Evolutionary conservation across 2,888 invertebrate genomes (phyloP).

Genomic region (Acleris literana): DNA sequence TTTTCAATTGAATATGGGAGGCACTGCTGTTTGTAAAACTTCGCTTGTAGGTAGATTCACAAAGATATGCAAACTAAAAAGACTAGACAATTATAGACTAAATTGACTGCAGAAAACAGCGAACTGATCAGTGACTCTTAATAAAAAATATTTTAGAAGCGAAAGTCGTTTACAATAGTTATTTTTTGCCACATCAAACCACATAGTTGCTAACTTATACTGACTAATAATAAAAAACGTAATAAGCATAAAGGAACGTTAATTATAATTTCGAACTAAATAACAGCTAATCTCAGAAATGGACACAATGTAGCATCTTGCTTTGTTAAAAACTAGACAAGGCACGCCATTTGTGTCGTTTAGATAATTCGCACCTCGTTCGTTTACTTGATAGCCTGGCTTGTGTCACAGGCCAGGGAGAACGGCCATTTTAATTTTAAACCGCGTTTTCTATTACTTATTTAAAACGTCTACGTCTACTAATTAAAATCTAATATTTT

Average conservation of each 20-base stretch:
- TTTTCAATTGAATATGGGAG: slow-evolving; percentile 24
- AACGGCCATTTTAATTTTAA: neutral
- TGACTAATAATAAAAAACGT: too few relatives aligned
- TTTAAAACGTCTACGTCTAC: too few relatives aligned
- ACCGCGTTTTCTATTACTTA: neutral
- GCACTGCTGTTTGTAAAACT: neutral
- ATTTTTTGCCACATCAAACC: too few relatives aligned
- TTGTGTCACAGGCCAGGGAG: slow-evolving; percentile 11
- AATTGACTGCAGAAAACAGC: neutral
- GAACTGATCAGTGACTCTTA: too few relatives aligned
- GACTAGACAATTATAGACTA: too few relatives aligned
- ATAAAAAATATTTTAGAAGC: too few relatives aligned
- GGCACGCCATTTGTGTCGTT: slow-evolving; percentile 21
- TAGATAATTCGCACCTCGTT: slow-evolving; percentile 34
- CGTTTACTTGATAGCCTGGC: slow-evolving; percentile 31
- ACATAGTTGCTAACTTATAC: too few relatives aligned
- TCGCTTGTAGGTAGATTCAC: neutral
- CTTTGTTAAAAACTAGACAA: slow-evolving; percentile 4
- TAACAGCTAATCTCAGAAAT: neutral
- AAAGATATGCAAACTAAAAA: slow-evolving; percentile 15
- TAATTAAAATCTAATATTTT: too few relatives aligned
- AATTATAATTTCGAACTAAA: too few relatives aligned
- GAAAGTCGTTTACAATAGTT: too few relatives aligned
- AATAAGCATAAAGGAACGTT: too few relatives aligned
- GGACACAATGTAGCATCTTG: slow-evolving; percentile 8